These are phyloP conservation scores for Ctenopoma kingsleyae DNA, from an alignment of 2,797 vertebrate species.

Conservation along the genomic window DNA sequence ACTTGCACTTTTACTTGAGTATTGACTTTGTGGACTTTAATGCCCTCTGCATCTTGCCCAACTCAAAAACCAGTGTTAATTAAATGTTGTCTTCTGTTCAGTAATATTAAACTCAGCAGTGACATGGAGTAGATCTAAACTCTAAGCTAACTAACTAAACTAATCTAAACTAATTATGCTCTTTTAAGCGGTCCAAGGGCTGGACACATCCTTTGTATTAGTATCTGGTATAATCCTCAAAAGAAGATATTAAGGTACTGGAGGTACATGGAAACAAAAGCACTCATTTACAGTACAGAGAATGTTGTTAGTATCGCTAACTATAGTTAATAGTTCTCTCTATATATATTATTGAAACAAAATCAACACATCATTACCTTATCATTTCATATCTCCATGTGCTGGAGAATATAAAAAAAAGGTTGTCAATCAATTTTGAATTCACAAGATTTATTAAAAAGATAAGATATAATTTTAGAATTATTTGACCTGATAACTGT, in stretches of 20 bases:
- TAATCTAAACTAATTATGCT: background rate
- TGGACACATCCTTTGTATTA: background rate
- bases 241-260: background rate
- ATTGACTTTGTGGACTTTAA: too few species aligned
- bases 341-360: background rate
- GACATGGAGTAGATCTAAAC: background rate
- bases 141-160: too few species aligned
- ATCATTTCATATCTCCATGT: background rate
- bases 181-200: background rate
- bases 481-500: constrained; percentile 12
- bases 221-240: background rate
- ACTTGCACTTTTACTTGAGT: too few species aligned
- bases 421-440: background rate
- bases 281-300: too few species aligned
- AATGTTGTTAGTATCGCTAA: background rate
- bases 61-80: too few species aligned
- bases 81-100: background rate
- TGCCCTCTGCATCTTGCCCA: too few species aligned
- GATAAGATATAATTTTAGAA: constrained; percentile 1
- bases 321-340: background rate
- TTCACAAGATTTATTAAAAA: background rate
- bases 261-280: too few species aligned
- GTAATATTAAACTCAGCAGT: background rate
- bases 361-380: background rate
- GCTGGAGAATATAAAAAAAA: background rate